Conservation (phyloP, 2,888 invertebrate genomes). For the Ommatoiulus sabulosus region DNA sequence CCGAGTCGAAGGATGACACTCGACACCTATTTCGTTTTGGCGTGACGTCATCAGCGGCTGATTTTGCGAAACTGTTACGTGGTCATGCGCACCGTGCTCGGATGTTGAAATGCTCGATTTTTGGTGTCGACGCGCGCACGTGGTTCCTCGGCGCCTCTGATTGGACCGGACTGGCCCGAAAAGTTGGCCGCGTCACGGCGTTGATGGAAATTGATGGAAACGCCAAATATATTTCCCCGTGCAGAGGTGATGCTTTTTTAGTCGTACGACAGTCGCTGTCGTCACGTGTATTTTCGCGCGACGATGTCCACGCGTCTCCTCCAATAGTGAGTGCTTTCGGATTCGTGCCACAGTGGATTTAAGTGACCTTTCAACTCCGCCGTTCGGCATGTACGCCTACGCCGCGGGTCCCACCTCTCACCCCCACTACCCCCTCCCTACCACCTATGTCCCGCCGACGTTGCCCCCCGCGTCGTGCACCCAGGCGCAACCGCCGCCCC, state of each 20-base stretch:
- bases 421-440: constrained; percentile 47
- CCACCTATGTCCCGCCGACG: constrained; percentile 47
- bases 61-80: not conserved
- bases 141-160: not conserved
- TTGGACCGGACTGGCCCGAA: not conserved
- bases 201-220: constrained; percentile 9
- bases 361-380: constrained; percentile 36
- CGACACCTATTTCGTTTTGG: no score
- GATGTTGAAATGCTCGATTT: no score
- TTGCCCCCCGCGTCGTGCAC: constrained; percentile 20
- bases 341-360: constrained; percentile 44
- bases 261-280: not conserved
- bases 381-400: constrained; percentile 45
- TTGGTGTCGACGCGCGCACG: not conserved
- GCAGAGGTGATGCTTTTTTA: not conserved
- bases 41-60: not conserved
- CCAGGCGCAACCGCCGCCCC: constrained; percentile 36
- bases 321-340: not conserved
- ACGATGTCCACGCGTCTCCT: not conserved
- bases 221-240: not conserved
- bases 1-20: no score
- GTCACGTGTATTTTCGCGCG: not conserved
- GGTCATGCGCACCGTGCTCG: no score
- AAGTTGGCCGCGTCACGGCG: not conserved
- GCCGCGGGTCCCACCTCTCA: constrained; percentile 42